A percentile compares a stretch with the other conserved stretches of the same genome.
These are phyloP conservation scores for Apodemus speciosus DNA, from an alignment of 2,113 vertebrate genomes.

Conservation along the genomic window DNA sequence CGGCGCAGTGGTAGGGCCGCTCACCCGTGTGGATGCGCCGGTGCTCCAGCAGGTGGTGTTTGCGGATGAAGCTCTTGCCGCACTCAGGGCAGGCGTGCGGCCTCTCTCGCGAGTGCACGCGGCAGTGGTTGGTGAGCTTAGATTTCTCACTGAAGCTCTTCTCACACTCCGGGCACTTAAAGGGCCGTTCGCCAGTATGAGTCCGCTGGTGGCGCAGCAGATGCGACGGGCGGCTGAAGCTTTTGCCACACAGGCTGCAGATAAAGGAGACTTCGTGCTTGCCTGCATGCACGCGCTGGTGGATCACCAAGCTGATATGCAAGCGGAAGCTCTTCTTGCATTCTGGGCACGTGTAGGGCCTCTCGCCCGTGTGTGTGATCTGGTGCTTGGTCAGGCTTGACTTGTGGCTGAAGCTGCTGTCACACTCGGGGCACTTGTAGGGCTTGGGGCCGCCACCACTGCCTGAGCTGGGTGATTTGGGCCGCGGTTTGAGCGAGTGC, in stretches of 20 bases:
- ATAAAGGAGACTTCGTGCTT: slow-evolving; percentile 88
- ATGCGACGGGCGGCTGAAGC: slow-evolving; percentile 88
- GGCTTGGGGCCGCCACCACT: slow-evolving; percentile 74
- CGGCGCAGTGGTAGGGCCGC: slow-evolving; percentile 88
- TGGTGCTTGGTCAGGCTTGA: slow-evolving; percentile 89
- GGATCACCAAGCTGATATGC: slow-evolving; percentile 89
- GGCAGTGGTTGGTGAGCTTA: slow-evolving; percentile 89
- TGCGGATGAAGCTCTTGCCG: slow-evolving; percentile 89
- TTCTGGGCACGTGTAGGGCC: slow-evolving; percentile 87
- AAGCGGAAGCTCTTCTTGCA: slow-evolving; percentile 88
- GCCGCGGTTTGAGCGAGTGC: slow-evolving; percentile 80
- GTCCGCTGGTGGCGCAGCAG: slow-evolving; percentile 89
- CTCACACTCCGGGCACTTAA: slow-evolving; percentile 88
- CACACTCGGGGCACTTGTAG: slow-evolving; percentile 88
- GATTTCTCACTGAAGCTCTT: slow-evolving; percentile 89
- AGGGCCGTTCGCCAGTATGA: slow-evolving; percentile 88
- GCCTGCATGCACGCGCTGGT: slow-evolving; percentile 87
- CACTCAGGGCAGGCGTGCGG: slow-evolving; percentile 87
- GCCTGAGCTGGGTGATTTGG: slow-evolving; percentile 74
- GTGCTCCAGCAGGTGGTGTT: slow-evolving; percentile 88
- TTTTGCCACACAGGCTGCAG: slow-evolving; percentile 88
- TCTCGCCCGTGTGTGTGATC: slow-evolving; percentile 88
- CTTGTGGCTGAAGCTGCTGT: slow-evolving; percentile 90
- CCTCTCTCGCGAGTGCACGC: slow-evolving; percentile 88
- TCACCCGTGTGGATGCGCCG: slow-evolving; percentile 89